A percentile compares a stretch with the other conserved stretches of the same genome.
Conservation (phyloP, 2,113 vertebrate genomes). For the Amblyornis subalaris region DNA sequence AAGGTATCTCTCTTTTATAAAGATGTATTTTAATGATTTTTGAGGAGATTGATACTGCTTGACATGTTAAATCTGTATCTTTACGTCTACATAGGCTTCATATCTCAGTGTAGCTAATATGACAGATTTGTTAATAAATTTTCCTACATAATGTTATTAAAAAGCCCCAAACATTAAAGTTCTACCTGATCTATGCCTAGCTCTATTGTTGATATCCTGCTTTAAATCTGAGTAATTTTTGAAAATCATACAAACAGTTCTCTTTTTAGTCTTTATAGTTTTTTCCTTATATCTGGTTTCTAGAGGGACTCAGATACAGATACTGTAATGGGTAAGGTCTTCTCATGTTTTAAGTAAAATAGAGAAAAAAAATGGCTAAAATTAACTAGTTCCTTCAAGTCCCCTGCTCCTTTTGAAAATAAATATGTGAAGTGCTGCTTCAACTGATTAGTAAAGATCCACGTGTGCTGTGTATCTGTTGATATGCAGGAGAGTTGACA, state of each 20-base stretch:
- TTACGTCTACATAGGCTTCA: background rate
- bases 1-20: background rate
- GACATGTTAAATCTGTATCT: background rate
- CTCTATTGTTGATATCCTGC: background rate
- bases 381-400: background rate
- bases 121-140: background rate
- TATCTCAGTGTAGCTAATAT: background rate
- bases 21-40: background rate
- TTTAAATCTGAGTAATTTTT: background rate
- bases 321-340: background rate
- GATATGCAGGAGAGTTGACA: background rate
- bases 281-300: background rate
- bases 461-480: background rate
- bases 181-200: background rate
- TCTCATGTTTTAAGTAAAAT: background rate
- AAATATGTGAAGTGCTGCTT: background rate
- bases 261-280: background rate
- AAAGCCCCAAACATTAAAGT: background rate
- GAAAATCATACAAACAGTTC: rapidly evolving
- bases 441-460: background rate
- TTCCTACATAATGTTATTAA: background rate
- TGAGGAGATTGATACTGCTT: background rate
- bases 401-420: background rate
- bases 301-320: background rate
- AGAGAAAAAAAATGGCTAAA: background rate